Percentiles rank a stretch among this genome's conserved stretches.
Evolutionary conservation across 2,113 vertebrate genomes (phyloP).

Genomic region (Felis chaus): DNA sequence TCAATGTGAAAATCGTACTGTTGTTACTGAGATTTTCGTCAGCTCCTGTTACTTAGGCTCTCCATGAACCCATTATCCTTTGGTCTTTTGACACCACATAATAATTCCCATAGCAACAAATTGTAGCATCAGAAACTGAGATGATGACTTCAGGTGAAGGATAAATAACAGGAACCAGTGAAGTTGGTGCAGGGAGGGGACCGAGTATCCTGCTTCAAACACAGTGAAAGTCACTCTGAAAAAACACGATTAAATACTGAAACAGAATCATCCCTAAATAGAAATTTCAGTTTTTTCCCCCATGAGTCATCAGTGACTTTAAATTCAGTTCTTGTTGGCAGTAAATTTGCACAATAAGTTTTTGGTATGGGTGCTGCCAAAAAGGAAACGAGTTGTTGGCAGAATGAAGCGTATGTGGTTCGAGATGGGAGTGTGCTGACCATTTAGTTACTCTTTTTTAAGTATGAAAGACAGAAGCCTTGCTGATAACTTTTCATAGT

Average conservation of each 20-base stretch:
- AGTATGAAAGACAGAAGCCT: not conserved
- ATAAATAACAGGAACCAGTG: slow-evolving; percentile 32
- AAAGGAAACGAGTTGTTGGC: slow-evolving; percentile 25
- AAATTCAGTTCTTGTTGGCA: slow-evolving; percentile 36
- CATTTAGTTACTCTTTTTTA: not conserved
- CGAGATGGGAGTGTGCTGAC: not conserved
- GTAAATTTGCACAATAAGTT: not conserved
- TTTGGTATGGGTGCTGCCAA: not conserved
- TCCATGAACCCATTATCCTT: slow-evolving; percentile 36
- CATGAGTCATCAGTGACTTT: slow-evolving; percentile 15
- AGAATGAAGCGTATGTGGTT: not conserved
- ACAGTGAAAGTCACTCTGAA: not conserved
- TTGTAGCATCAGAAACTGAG: slow-evolving; percentile 55
- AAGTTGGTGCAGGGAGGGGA: not conserved
- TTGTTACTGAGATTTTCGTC: slow-evolving; percentile 46
- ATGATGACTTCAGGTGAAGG: slow-evolving; percentile 48
- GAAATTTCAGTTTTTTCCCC: slow-evolving; percentile 11
- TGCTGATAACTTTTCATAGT: not conserved
- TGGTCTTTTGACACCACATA: slow-evolving; percentile 40
- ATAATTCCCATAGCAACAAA: slow-evolving; percentile 43
- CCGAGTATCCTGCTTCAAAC: not conserved
- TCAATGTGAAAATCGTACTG: slow-evolving; percentile 49
- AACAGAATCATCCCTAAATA: slow-evolving; percentile 16
- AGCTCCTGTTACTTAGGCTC: slow-evolving; percentile 41
- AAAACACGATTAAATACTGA: not conserved